Percentiles rank a stretch among this genome's conserved stretches.
These are phyloP conservation scores for Diadophis punctatus DNA, from an alignment of 2,113 vertebrate species.

Conservation along the genomic window DNA sequence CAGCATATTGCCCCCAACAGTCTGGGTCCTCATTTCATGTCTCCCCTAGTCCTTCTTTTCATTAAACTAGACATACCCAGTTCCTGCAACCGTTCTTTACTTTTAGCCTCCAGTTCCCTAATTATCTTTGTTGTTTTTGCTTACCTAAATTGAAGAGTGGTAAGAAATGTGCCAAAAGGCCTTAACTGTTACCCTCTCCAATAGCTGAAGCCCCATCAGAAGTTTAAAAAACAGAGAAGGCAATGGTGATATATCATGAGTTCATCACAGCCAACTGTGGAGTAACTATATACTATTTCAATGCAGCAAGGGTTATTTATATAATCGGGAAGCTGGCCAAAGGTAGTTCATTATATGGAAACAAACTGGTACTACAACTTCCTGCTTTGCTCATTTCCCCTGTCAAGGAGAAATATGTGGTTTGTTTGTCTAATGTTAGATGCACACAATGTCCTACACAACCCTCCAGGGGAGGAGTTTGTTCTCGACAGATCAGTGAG, in stretches of 20 bases:
- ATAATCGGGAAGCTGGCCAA: slow-evolving; percentile 61
- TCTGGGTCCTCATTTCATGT: too few species aligned
- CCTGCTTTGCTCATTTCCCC: slow-evolving; percentile 61
- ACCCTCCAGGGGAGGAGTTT: neutral
- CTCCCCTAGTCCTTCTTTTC: too few species aligned
- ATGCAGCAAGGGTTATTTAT: slow-evolving; percentile 37
- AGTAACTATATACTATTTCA: neutral
- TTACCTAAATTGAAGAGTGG: neutral
- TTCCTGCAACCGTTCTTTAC: too few species aligned
- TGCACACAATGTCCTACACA: neutral
- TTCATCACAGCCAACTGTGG: neutral
- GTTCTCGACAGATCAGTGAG: neutral
- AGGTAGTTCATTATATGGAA: slow-evolving; percentile 61
- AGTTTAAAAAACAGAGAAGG: neutral
- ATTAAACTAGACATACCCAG: too few species aligned
- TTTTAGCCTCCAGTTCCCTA: too few species aligned
- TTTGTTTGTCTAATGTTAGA: slow-evolving; percentile 53
- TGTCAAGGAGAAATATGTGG: slow-evolving; percentile 34
- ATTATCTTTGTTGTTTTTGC: too few species aligned
- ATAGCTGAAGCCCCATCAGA: neutral
- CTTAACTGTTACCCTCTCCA: neutral
- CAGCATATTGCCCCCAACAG: too few species aligned
- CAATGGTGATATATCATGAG: neutral
- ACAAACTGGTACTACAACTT: slow-evolving; percentile 52
- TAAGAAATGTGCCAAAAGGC: too few species aligned